phyloP scores from a whole-genome alignment of 2,888 invertebrate species.

The Ephialtes manifestator region DNA sequence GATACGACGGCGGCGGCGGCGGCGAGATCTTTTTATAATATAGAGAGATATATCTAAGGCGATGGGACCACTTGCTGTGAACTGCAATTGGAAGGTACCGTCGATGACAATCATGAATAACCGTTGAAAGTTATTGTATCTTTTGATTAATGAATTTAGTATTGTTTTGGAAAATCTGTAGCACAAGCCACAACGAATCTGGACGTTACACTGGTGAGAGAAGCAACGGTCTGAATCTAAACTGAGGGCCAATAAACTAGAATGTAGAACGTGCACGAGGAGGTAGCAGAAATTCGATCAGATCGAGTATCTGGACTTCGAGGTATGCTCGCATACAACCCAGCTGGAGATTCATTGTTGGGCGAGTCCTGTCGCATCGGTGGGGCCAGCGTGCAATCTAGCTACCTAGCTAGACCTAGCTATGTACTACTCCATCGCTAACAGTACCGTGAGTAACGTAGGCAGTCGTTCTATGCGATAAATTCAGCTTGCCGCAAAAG shows the following conservation, averaged over 20 bases:
- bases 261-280: slow-evolving; percentile 10
- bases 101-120: background rate
- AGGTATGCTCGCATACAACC: background rate
- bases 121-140: background rate
- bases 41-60: background rate
- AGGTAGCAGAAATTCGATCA: slow-evolving; percentile 1
- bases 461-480: slow-evolving; percentile 39
- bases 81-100: background rate
- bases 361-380: slow-evolving; percentile 19
- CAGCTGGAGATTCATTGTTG: slow-evolving; percentile 49
- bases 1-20: no score
- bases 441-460: slow-evolving; percentile 45
- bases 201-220: background rate
- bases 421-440: background rate
- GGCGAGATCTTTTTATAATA: no score
- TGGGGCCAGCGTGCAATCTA: background rate
- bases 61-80: background rate
- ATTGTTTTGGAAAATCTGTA: background rate
- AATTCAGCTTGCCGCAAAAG: slow-evolving; percentile 38
- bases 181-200: background rate
- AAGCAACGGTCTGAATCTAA: slow-evolving; percentile 11
- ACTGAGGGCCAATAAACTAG: slow-evolving; percentile 15
- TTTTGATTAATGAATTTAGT: slow-evolving; percentile 10
- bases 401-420: slow-evolving; percentile 29
- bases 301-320: slow-evolving; percentile 27